Evolutionary conservation across 2,888 invertebrate genomes (phyloP), one percentile per base, ranked within the genome.

Genomic region (Azorinus chamasolen): DNA sequence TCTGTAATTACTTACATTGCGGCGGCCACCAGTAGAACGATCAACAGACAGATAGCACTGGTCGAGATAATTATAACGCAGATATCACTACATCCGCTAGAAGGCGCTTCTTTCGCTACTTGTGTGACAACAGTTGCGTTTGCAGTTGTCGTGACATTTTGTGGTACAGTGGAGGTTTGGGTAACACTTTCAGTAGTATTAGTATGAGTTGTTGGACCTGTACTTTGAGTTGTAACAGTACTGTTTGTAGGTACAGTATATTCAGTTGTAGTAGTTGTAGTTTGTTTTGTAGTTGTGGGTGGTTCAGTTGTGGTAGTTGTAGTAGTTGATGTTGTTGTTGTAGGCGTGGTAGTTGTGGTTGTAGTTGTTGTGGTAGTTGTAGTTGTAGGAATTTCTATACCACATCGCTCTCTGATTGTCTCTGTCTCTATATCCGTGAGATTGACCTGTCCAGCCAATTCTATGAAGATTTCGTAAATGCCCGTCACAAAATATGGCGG

Each of bases 371-470:
- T 65, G 1, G 76, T 76, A 0, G 70, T 71, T 22, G 76, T 76
- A 37, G 76, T 76, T 18, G 76, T 76, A 39, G 76, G 76, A 25
- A 76, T 71, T 37, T 70, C 76, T 48, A 76, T 62, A 0, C 41
- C 25, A 51, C 76, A 76, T 50, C 66, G 70, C 16, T 20, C 59
- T 12, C 65, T 41, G n/a, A 76, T 70, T 20, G 39, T 27, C 10
- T 70, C 76, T n/a, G 66, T 57, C 18, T 55, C 63, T 2, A 20
- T 24, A 6, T 54, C 37, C 5, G 65, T 25, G 8, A 65, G 50
- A 43, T 65, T 71, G 12, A 24, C 43, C 8, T 20, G 54, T 4
- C 51, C 37, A 18, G 66, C 69, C 18, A 54, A 48, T 1, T 55
- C 41, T 12, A 76, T 66, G 62, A 65, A 66, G 20, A 76, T 24